Conservation (phyloP, 2,113 vertebrate genomes). For the Plotosus lineatus region DNA sequence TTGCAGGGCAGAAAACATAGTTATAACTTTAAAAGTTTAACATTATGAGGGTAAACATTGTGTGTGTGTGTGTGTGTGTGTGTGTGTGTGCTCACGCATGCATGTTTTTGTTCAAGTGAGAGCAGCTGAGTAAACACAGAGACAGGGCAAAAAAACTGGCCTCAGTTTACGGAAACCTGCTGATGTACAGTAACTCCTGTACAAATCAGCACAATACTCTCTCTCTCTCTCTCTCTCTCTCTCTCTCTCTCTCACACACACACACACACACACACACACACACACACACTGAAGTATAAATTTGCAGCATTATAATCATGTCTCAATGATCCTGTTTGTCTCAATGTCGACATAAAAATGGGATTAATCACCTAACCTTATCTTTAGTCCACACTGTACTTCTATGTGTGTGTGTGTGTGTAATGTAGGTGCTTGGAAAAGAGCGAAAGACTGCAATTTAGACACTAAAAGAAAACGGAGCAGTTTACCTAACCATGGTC, state of each 20-base stretch:
- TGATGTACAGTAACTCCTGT: conserved; percentile 36
- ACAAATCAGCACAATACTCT: conserved; percentile 30
- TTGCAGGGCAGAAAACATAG: no score
- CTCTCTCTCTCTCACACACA: no score
- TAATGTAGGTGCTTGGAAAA: neutral
- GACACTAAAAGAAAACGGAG: conserved; percentile 1
- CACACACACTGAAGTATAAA: neutral
- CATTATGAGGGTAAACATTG: conserved; percentile 20
- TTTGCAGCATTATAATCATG: no score
- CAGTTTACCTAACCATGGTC: conserved; percentile 19
- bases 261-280: neutral
- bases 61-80: conserved; percentile 2
- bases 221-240: no score
- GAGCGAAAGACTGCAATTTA: neutral
- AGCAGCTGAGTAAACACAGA: conserved; percentile 47
- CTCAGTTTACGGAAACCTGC: conserved; percentile 36
- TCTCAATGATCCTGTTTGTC: no score
- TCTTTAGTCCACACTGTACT: no score
- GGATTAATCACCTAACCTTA: no score
- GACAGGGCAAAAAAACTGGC: conserved; percentile 26
- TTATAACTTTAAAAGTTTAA: no score
- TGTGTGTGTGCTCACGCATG: neutral
- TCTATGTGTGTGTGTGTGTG: neutral
- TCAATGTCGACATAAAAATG: no score
- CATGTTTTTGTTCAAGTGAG: conserved; percentile 20